Base-by-base conservation (phyloP, 2,888 invertebrate species). In the Lithosia quadra region DNA sequence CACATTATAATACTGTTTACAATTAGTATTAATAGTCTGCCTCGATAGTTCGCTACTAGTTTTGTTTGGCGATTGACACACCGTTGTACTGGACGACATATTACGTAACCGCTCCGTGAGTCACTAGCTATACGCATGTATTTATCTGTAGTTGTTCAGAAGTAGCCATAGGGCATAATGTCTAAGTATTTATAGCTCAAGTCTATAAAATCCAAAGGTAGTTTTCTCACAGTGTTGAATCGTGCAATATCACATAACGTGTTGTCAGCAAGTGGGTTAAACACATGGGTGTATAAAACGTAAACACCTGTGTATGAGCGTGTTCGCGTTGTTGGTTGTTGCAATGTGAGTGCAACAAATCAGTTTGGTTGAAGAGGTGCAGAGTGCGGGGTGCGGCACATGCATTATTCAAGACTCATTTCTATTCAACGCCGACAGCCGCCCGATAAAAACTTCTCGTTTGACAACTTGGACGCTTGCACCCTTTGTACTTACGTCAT, bases 381-480 rank as follows among this genome's bases (percentile, higher is more conserved):
- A 78, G 82, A 74, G 84, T 82, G 78, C 79, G 85, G 84, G 84
- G 86, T 81, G 85, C 77, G 82, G 82, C 85, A 82, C 84, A 82
- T 95, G 93, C 93, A 94, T 95, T 93, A 94, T 95, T 94, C 94
- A 95, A 90, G 85, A 82, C 92, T 93, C 93, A 94, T 94, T 94
- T 91, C 93, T 93, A 94, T 94, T 93, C 94, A 92, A 92, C 92
- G 92, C 80, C 90, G 92, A 92, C 94, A 92, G 89, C 91, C 88
- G 91, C 85, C 90, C 90, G 94, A 94, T 95, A 95, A 94, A 94
- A 95, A 95, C 88, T 94, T 94, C 92, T 92, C 91, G 93, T 93
- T 92, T 92, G 95, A 94, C 95, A 93, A 93, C 89, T 92, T 87
- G 89, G 89, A 92, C 93, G 93, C 92, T 88, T 92, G 91, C 92